Percentiles rank a stretch among this genome's conserved stretches.
These are phyloP conservation scores for Callipepla squamata DNA, from an alignment of 2,113 vertebrate species.

Conservation along the genomic window DNA sequence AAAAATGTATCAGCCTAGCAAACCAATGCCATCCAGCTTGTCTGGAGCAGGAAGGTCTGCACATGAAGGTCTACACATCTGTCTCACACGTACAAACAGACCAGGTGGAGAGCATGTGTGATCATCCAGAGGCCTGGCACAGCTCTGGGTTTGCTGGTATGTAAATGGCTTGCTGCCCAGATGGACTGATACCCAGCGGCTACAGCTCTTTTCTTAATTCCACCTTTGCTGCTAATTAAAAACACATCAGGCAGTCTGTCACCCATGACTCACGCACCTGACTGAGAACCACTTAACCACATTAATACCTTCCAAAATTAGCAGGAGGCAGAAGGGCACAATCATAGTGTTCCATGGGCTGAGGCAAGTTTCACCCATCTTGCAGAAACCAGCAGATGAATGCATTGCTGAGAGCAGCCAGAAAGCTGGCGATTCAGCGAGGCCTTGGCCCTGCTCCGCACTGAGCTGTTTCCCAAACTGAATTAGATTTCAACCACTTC, in stretches of 20 bases:
- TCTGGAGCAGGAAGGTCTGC: neutral
- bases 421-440: neutral
- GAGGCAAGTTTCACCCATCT: neutral
- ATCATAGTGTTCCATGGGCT: neutral
- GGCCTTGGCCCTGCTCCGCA: neutral
- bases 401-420: neutral
- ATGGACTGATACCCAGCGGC: neutral
- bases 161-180: neutral
- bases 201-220: neutral
- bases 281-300: neutral
- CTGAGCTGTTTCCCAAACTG: neutral
- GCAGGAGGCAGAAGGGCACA: neutral
- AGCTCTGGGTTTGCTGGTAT: neutral
- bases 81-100: neutral
- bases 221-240: neutral
- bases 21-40: neutral
- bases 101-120: neutral
- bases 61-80: neutral
- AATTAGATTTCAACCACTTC: neutral
- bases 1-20: neutral
- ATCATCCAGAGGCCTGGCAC: neutral
- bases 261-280: neutral
- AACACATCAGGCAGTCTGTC: neutral
- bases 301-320: neutral
- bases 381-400: neutral